Conservation (phyloP, 2,113 vertebrate species). For the Aegypius monachus region DNA sequence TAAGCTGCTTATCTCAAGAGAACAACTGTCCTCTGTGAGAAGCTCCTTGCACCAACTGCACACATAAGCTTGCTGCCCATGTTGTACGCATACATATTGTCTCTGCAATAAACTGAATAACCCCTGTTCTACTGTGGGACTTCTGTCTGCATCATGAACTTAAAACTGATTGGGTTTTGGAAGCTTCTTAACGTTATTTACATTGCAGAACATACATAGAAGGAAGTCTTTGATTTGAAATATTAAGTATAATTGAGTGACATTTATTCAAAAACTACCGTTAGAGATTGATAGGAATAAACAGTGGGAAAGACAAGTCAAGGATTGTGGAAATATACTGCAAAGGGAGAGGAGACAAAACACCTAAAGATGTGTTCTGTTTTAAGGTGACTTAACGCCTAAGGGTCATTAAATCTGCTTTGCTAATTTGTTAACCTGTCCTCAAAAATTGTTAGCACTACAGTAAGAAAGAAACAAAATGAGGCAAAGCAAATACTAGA, state of each 20-base stretch:
- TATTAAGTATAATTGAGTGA: slow-evolving; percentile 62
- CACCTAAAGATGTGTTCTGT: slow-evolving; percentile 57
- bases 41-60: neutral
- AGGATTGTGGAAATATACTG: slow-evolving; percentile 74
- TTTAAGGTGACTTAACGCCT: slow-evolving; percentile 63
- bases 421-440: slow-evolving; percentile 37
- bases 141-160: neutral
- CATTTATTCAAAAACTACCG: slow-evolving; percentile 70
- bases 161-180: slow-evolving; percentile 19
- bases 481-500: neutral
- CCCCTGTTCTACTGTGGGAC: neutral
- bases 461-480: slow-evolving; percentile 3
- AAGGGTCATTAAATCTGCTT: slow-evolving; percentile 59
- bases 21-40: neutral
- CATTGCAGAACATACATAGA: slow-evolving; percentile 71
- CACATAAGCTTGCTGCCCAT: neutral
- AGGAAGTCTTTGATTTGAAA: slow-evolving; percentile 49
- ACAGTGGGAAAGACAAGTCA: slow-evolving; percentile 69
- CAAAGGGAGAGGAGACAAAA: slow-evolving; percentile 51
- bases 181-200: slow-evolving; percentile 67
- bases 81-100: neutral
- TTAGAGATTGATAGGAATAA: slow-evolving; percentile 75
- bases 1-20: neutral
- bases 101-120: neutral
- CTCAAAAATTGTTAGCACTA: neutral